These are phyloP conservation scores for Drosophila setosimentum DNA, from an alignment of 2,888 invertebrate species.

Conservation along the genomic window DNA sequence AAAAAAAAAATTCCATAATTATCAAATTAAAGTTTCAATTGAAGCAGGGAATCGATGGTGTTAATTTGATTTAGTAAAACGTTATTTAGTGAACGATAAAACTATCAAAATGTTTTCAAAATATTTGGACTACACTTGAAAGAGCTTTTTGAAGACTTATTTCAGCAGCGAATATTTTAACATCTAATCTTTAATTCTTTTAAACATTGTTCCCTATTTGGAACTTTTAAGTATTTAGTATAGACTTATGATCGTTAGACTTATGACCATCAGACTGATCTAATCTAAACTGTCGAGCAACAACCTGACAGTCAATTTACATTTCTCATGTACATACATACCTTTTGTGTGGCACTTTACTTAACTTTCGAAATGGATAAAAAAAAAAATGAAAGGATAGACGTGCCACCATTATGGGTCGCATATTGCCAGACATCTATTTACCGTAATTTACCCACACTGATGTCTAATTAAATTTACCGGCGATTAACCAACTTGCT, in stretches of 20 bases:
- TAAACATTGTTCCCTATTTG: too few relatives aligned
- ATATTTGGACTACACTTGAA: neutral
- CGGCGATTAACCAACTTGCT: constrained; percentile 81
- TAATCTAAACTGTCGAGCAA: neutral
- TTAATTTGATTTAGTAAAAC: constrained; percentile 23
- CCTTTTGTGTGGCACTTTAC: constrained; percentile 40
- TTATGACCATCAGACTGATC: too few relatives aligned
- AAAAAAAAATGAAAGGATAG: constrained; percentile 32
- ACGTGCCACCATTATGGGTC: constrained; percentile 23
- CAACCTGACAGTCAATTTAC: constrained; percentile 43
- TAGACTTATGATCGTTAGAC: too few relatives aligned
- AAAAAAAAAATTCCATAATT: constrained; percentile 37
- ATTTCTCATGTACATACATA: constrained; percentile 22
- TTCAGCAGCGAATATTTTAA: neutral
- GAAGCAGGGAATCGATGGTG: neutral
- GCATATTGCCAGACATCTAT: constrained; percentile 74
- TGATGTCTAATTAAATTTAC: constrained; percentile 79
- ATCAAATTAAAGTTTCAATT: constrained; percentile 33
- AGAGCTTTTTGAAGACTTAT: neutral
- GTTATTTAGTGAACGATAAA: neutral
- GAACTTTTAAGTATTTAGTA: neutral
- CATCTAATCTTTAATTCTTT: too few relatives aligned
- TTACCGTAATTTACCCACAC: constrained; percentile 76
- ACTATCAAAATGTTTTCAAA: neutral
- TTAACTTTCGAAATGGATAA: constrained; percentile 45